Evolutionary conservation across 2,888 invertebrate species (phyloP), one percentile per base, ranked within the genome.

Genomic region (Pinctada fucata): DNA sequence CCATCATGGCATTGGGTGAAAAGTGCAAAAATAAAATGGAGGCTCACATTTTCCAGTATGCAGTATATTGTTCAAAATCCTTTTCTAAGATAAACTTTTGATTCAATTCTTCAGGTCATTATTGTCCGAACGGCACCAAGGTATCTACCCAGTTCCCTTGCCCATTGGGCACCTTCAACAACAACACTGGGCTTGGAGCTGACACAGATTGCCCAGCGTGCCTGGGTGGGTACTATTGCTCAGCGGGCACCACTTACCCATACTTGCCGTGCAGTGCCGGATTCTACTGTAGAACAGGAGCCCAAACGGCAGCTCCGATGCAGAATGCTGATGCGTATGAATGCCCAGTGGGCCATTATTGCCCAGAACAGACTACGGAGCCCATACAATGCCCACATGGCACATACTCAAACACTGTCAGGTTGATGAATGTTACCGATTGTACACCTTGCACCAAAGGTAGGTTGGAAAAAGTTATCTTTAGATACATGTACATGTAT

Each of bases 311-410:
- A 3, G 85, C 90, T 4, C 91, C 91, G 0, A 83, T 71, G 51
- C 90, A 91, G 75, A 86, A 87, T 2, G 3, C 66, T 2, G 83
- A 89, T 76, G 91, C 91, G 0, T 79, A 91, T 76, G 84, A 85
- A 52, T 92, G 91, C 82, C 91, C 91, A 64, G 86, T 86, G 3
- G 91, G 91, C 31, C 88, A 90, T 77, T 91, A 91, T 82, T 92
- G 91, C 78, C 90, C 89, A 52, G 87, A 88, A 72, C 83, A 85
- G 79, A 89, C 89, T 0, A 84, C 83, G n/a, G 89, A 90, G 64
- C 90, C 90, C 10, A 79, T 86, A 50, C 79, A 85, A 16, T 90
- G 90, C 80, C 90, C 89, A 6, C 68, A 84, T 0, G 89, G 90
- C 64, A 90, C 90, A 1, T 90, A 88, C 86, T 89, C 90, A 67